Base-by-base conservation (phyloP, 2,888 invertebrate species). In the Acleris emargana region DNA sequence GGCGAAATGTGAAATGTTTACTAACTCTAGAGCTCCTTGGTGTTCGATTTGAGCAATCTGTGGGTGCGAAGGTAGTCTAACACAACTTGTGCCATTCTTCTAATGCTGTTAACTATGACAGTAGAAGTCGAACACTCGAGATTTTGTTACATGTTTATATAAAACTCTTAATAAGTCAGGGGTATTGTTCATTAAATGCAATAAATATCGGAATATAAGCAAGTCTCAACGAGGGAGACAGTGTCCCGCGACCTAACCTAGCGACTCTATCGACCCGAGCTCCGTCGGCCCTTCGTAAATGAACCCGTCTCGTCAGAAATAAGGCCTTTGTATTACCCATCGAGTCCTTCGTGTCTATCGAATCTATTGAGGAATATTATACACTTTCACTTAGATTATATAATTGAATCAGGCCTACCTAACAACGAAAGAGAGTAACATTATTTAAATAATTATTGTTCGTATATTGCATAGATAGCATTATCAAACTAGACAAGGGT, bases 381-480 rank as follows among this genome's bases (percentile, higher is more conserved):
- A 90, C 90, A 91, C 78, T 90, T 89, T 88, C 83, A 85, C 91
- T 91, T 92, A 91, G 73, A 77, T 82, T 82, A 88, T 82, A 88
- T 84, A 88, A 90, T 89, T 90, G 89, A 88, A 90, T 90, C 84
- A 81, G 85, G 81, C 90, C 91, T 91, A 91, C 87, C 91, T 92
- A 91, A 84, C 60, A 83, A 88, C 84, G 75, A 81, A 86, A 83
- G 77, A 76, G 71, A 81, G 81, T 81, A 81, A 78, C 76, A 72
- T 80, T 78, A 64, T 74, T 77, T 75, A 68, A 71, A 74, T 72
- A 72, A 82, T 83, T 87, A 90, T 89, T 89, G 89, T 90, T 91
- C 89, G 83, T 82, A 81, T 84, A 85, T 87, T 87, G 83, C 84
- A 78, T 83, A 81, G 73, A 67, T 73, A 76, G 77, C 73, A 75